Conservation (phyloP, 2,797 vertebrate species). For the Yasuhikotakia modesta region DNA sequence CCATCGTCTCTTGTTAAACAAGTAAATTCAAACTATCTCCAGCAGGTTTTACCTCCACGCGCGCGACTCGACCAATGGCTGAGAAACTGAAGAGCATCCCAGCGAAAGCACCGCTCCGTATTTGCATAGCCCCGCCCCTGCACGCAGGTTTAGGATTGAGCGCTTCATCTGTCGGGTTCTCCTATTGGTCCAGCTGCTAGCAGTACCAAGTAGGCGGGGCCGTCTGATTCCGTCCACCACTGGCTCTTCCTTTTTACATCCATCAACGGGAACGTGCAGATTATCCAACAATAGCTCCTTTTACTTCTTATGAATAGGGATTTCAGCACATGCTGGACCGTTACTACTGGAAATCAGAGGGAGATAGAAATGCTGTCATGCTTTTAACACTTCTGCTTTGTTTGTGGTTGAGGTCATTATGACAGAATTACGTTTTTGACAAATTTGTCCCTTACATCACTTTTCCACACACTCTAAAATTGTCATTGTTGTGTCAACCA, state of each 20-base stretch:
- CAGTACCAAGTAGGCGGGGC: conserved; percentile 58
- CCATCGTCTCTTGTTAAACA: conserved; percentile 72
- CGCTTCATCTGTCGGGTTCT: background rate
- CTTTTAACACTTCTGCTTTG: conserved; percentile 42
- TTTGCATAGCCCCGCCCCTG: conserved; percentile 73
- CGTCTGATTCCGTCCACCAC: conserved; percentile 54
- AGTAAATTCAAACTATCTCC: background rate
- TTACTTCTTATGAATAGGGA: conserved; percentile 75
- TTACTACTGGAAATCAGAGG: conserved; percentile 55
- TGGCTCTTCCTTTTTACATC: conserved; percentile 61
- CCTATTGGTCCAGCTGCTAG: conserved; percentile 44
- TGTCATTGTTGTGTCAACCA: too few species aligned
- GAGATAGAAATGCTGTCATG: conserved; percentile 33
- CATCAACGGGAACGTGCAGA: conserved; percentile 63
- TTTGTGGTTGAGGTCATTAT: conserved; percentile 28
- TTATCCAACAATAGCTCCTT: conserved; percentile 75
- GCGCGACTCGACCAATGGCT: conserved; percentile 42
- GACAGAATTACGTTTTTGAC: conserved; percentile 15
- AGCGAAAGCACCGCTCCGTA: conserved; percentile 57
- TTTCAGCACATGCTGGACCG: conserved; percentile 69
- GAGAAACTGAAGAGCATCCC: conserved; percentile 64
- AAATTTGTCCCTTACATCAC: conserved; percentile 31
- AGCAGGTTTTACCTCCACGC: conserved; percentile 46
- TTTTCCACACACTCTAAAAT: conserved; percentile 31
- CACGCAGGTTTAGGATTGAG: background rate